Percentiles rank a stretch among this genome's conserved stretches.
phyloP scores from a whole-genome alignment of 2,888 invertebrate species.

The Isotomurus palustris region DNA sequence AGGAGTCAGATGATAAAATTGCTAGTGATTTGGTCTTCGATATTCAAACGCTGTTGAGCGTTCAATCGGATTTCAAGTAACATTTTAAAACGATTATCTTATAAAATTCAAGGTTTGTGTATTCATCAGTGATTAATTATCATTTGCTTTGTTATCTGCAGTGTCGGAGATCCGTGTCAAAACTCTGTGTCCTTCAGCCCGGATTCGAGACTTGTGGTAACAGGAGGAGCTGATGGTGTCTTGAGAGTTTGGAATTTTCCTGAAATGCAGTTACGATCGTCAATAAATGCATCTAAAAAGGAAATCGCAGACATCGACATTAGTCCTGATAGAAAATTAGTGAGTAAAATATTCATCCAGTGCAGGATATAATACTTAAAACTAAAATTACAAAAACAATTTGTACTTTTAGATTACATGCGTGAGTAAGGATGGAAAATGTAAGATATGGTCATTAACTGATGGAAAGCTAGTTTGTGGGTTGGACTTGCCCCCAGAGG shows the following conservation, averaged over 20 bases:
- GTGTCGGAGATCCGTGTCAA: slow-evolving; percentile 71
- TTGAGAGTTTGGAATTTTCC: slow-evolving; percentile 87
- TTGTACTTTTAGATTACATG: slow-evolving; percentile 61
- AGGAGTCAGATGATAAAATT: slow-evolving; percentile 19
- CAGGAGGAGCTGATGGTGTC: slow-evolving; percentile 85
- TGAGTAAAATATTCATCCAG: slow-evolving; percentile 36
- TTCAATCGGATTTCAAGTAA: slow-evolving; percentile 78
- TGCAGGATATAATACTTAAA: too few species aligned
- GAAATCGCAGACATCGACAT: slow-evolving; percentile 94
- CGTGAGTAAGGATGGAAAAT: slow-evolving; percentile 81
- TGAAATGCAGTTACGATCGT: slow-evolving; percentile 64
- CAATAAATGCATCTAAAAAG: slow-evolving; percentile 73
- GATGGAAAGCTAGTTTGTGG: slow-evolving; percentile 62
- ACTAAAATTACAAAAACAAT: background rate
- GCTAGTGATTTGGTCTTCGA: slow-evolving; percentile 41
- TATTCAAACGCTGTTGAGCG: slow-evolving; percentile 70
- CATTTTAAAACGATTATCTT: slow-evolving; percentile 1
- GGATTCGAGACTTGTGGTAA: slow-evolving; percentile 74
- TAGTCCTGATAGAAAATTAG: slow-evolving; percentile 66
- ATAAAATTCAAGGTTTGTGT: background rate
- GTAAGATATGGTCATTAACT: slow-evolving; percentile 69
- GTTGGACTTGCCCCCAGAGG: slow-evolving; percentile 70
- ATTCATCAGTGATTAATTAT: background rate
- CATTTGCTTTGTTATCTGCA: slow-evolving; percentile 47
- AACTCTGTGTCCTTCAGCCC: slow-evolving; percentile 76